These are phyloP conservation scores for Pangasius djambal DNA, from an alignment of 2,797 vertebrate species.

Conservation along the genomic window DNA sequence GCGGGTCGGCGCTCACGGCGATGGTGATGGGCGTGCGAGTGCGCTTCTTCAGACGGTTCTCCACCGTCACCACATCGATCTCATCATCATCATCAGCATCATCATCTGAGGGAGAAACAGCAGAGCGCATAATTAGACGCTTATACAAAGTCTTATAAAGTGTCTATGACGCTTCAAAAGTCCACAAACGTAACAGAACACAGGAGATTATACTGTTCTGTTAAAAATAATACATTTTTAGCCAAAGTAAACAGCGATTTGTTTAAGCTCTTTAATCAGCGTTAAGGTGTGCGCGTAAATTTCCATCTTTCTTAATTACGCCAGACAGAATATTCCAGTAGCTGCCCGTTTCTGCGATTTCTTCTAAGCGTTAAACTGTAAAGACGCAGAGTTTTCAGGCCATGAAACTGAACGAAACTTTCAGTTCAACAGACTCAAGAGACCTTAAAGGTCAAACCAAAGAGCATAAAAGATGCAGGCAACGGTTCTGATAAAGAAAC, in stretches of 20 bases:
- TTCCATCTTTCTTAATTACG: background rate
- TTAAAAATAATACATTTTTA: too few species aligned
- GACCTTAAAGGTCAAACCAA: background rate
- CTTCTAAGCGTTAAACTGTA: background rate
- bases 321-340: background rate
- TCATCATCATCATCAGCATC: slow-evolving; percentile 87
- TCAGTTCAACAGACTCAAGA: background rate
- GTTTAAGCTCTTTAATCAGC: background rate
- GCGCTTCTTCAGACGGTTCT: slow-evolving; percentile 84
- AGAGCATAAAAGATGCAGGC: background rate
- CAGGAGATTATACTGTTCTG: background rate
- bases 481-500: background rate
- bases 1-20: slow-evolving; percentile 86
- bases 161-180: background rate
- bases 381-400: background rate
- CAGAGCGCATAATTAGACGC: slow-evolving; percentile 10
- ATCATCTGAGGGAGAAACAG: slow-evolving; percentile 73
- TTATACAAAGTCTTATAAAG: background rate
- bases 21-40: slow-evolving; percentile 86
- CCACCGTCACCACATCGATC: slow-evolving; percentile 93
- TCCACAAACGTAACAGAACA: background rate
- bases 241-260: too few species aligned
- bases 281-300: too few species aligned
- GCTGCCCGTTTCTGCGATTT: background rate
- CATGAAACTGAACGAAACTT: background rate